These are phyloP conservation scores for Drosophila diplacantha DNA, from an alignment of 2,888 invertebrate species.

Conservation along the genomic window DNA sequence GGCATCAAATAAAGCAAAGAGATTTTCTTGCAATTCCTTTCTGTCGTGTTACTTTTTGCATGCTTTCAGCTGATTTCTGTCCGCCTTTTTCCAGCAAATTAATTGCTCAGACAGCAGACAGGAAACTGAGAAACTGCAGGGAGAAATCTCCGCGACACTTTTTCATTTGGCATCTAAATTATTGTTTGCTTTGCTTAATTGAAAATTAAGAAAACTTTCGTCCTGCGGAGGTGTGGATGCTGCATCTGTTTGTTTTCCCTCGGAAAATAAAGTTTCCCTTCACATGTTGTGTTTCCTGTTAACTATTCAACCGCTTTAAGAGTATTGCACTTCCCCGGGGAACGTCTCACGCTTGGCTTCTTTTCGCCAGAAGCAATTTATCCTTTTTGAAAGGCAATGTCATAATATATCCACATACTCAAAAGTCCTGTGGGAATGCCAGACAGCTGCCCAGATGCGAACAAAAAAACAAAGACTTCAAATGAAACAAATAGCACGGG, in stretches of 20 bases:
- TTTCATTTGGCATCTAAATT: conserved; percentile 45
- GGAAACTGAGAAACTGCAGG: conserved; percentile 28
- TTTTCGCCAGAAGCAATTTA: conserved; percentile 37
- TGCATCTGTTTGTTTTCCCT: conserved; percentile 24
- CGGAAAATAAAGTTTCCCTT: conserved; percentile 17
- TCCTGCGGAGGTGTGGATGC: conserved; percentile 14
- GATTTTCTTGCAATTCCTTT: conserved; percentile 39
- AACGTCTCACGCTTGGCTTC: conserved; percentile 24
- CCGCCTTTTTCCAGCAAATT: conserved; percentile 64
- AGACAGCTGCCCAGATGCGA: conserved; percentile 37
- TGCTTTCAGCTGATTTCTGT: conserved; percentile 62
- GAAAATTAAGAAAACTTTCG: conserved; percentile 62
- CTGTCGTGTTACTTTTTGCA: conserved; percentile 42
- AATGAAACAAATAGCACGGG: conserved; percentile 25
- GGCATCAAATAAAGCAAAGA: conserved; percentile 12
- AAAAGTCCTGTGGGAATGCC: conserved; percentile 35
- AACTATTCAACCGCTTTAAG: conserved; percentile 28
- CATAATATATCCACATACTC: conserved; percentile 34
- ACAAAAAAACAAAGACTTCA: conserved; percentile 25
- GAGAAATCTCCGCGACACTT: conserved; percentile 23
- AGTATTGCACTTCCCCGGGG: conserved; percentile 18
- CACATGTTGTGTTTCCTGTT: background rate
- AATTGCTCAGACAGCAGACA: conserved; percentile 66
- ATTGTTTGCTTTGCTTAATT: conserved; percentile 69
- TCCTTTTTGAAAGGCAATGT: conserved; percentile 36